phyloP scores from a whole-genome alignment of 2,888 invertebrate genomes.

The Oscheius onirici region DNA sequence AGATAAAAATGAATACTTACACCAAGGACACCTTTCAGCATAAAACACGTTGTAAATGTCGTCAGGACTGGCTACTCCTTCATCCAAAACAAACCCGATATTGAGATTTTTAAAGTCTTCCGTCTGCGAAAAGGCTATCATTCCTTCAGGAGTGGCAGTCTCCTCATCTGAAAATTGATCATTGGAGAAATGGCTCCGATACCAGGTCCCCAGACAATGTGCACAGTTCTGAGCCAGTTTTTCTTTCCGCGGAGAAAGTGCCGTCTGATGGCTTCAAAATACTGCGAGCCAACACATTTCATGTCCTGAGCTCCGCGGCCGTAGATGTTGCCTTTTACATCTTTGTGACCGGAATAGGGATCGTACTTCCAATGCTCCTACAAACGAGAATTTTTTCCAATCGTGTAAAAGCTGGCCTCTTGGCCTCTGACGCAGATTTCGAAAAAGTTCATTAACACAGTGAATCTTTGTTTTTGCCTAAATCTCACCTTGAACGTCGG shows the following conservation, averaged over 20 bases:
- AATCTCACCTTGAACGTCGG: conserved; percentile 87
- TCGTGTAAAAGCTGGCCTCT: no score
- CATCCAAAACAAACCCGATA: conserved; percentile 86
- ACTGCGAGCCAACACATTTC: conserved; percentile 83
- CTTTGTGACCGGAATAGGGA: conserved; percentile 87
- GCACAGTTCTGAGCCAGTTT: conserved; percentile 77
- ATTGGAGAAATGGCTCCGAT: no score
- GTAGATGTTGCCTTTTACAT: conserved; percentile 85
- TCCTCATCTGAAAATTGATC: conserved; percentile 81
- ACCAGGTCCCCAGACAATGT: conserved; percentile 82
- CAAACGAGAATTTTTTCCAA: no score
- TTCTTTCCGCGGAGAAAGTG: conserved; percentile 77
- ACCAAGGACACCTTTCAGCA: conserved; percentile 81
- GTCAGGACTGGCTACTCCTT: conserved; percentile 76
- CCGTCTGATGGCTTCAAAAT: conserved; percentile 80
- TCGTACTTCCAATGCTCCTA: conserved; percentile 89
- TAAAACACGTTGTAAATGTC: conserved; percentile 73
- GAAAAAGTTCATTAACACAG: no score
- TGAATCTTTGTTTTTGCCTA: no score
- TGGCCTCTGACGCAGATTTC: no score
- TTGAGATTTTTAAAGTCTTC: conserved; percentile 83
- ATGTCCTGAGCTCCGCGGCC: conserved; percentile 84
- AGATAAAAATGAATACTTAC: no score
- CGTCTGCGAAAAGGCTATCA: conserved; percentile 82
- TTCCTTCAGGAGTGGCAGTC: conserved; percentile 84